Base-by-base conservation (phyloP, 2,113 vertebrate species). In the Oreochromis niloticus region DNA sequence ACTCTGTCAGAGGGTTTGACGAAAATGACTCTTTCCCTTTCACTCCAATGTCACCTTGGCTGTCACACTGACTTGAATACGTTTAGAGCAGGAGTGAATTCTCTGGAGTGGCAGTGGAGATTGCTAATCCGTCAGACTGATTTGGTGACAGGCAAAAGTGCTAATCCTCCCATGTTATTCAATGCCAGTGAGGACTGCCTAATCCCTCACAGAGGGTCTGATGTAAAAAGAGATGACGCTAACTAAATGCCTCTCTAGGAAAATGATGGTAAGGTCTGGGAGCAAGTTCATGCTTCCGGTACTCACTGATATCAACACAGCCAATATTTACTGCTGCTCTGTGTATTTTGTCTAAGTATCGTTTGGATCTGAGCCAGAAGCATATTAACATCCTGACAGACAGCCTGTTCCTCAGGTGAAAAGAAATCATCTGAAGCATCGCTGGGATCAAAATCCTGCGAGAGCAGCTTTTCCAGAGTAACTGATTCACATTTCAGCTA, bases 131-230 rank as follows among this genome's bases (percentile, higher is more conserved):
- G 85, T 89, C 91, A 86, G 88, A 86, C 93, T 88, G 91, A 94
- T 94, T 94, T 95, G 92, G 91, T 95, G 93, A 94, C 88, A 66
- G 85, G 88, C 80, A 82, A 92, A 92, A 88, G 89, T 94, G 89
- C 85, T 95, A 95, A 95, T 95, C 95, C 95, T 82, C 75, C 80
- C 7, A 16, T 82, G 88, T 91, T 91, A 94, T 94, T 94, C 95
- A 90, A 87, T 79, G 87, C 71, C 87, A 78, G 90, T 41, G 87
- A 88, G 87, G 85, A 83, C 85, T 3, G 79, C 75, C 82, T 92
- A 94, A 94, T 95, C 92, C 91, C 52, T 68, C 63, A 54, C 86
- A 22, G 89, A 91, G 80, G 92, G 80, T 83, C 83, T 78, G 85
- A 88, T 85, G 61, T 80, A 80, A 78, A 87, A 56, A 82, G 61